phyloP scores from a whole-genome alignment of 2,888 invertebrate genomes.

The Andrena trimmerana region DNA sequence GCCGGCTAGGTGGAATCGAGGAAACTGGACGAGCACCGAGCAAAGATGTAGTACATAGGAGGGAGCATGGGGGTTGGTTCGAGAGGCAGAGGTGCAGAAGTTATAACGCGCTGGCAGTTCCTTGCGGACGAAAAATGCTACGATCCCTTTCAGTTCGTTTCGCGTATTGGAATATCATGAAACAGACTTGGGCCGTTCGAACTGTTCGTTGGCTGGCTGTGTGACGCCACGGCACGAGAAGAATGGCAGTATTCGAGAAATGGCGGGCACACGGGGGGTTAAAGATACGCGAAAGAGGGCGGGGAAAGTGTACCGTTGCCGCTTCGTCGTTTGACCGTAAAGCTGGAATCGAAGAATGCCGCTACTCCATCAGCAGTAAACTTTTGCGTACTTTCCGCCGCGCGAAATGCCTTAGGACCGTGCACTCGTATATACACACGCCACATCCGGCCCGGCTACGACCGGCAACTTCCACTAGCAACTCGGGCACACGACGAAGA shows the following conservation, averaged over 20 bases:
- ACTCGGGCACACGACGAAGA: not conserved
- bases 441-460: constrained; percentile 3
- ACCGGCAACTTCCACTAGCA: not conserved
- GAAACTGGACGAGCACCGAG: not conserved
- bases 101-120: not conserved
- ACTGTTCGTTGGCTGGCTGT: not conserved
- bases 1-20: not conserved
- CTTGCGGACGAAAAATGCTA: constrained; percentile 36
- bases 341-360: constrained; percentile 74
- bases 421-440: not conserved
- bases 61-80: not conserved
- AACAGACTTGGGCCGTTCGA: constrained; percentile 27
- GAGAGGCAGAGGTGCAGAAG: not conserved
- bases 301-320: constrained; percentile 16
- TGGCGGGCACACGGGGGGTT: constrained; percentile 25
- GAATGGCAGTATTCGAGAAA: constrained; percentile 55
- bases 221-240: constrained; percentile 30
- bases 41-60: no score
- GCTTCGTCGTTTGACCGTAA: constrained; percentile 72
- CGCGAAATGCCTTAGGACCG: constrained; percentile 44
- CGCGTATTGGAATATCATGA: constrained; percentile 44
- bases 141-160: constrained; percentile 40
- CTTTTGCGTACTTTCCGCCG: constrained; percentile 68
- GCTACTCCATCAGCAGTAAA: constrained; percentile 77
- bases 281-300: not conserved